Base-by-base conservation (phyloP, 2,797 vertebrate genomes). In the Adrianichthys oophorus region DNA sequence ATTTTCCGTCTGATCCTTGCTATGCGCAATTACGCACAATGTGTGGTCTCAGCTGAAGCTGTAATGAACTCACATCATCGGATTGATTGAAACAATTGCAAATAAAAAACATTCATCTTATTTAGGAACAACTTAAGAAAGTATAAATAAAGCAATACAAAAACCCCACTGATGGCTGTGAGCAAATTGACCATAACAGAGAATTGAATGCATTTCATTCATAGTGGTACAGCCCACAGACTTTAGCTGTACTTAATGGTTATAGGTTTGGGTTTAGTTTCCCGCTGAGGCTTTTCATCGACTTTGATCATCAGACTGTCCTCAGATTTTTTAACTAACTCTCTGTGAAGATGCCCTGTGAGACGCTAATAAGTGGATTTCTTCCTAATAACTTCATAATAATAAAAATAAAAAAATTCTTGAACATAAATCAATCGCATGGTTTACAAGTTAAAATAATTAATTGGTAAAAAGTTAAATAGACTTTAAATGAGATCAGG, bases 1-100 rank as follows among this genome's bases (percentile, higher is more conserved):
- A 72, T 68, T 70, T 77, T 73, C 61, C 64, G 59, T 60, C 43
- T 49, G 62, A 53, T 74, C 40, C 47, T 45, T 41, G 49, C 56
- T 51, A 55, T 70, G 49, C 41, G 21, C 68, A 41, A 76, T 65
- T 65, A 51, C 29, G 66, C 58, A 63, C 19, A 17, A 67, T 64
- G 48, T 70, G 72, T 57, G 23, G 62, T 54, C 37, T 54, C 62
- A 45, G 64, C 46, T 8, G 12, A 43, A 59, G 41, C 14, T 41
- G 29, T 15, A 54, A 4, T 44, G 5, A 61, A 42, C 19, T 57
- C 56, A 51, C 41, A 29, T 59, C 45, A 50, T 26, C 43, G 12
- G n/a, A 42, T 48, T 62, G 43, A 68, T 52, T 68, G 40, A 55
- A 59, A 73, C 45, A 21, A 65, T 18, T 21, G 29, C 16, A 55